These are phyloP conservation scores for Bubo scandiacus DNA, from an alignment of 2,113 vertebrate genomes.

Conservation along the genomic window DNA sequence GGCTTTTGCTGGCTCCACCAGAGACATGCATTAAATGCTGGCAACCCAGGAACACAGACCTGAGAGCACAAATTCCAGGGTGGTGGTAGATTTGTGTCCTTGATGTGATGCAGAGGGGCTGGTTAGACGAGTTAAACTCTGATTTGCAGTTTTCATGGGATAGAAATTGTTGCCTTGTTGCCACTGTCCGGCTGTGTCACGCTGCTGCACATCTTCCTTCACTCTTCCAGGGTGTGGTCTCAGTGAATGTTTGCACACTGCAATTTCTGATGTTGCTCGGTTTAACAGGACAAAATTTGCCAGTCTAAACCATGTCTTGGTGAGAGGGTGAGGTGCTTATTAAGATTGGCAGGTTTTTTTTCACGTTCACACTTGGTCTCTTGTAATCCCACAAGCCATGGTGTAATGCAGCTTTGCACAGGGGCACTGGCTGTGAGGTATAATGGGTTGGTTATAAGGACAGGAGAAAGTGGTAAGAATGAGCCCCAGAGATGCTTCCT, in stretches of 20 bases:
- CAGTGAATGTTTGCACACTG: background rate
- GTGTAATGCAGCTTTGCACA: background rate
- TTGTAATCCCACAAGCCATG: background rate
- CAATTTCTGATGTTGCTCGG: background rate
- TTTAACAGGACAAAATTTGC: background rate
- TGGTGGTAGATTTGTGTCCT: background rate
- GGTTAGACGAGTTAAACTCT: background rate
- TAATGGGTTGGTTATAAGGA: background rate
- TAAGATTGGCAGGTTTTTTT: background rate
- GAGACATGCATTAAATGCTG: background rate
- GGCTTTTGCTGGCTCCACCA: background rate
- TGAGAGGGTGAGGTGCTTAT: background rate
- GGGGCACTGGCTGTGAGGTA: background rate
- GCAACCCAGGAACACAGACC: background rate
- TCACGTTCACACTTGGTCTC: background rate
- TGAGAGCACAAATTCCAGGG: background rate
- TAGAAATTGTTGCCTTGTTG: background rate
- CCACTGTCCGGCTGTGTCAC: background rate
- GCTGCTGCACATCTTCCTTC: background rate
- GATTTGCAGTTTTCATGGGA: background rate
- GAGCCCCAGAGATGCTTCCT: background rate
- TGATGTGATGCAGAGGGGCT: background rate
- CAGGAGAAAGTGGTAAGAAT: background rate
- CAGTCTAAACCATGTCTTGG: background rate
- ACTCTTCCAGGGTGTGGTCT: background rate